Percentiles rank a stretch among this genome's conserved stretches.
Evolutionary conservation across 1,140 invertebrate species (phyloP).

Genomic region (Rhizoglyphus robini): DNA sequence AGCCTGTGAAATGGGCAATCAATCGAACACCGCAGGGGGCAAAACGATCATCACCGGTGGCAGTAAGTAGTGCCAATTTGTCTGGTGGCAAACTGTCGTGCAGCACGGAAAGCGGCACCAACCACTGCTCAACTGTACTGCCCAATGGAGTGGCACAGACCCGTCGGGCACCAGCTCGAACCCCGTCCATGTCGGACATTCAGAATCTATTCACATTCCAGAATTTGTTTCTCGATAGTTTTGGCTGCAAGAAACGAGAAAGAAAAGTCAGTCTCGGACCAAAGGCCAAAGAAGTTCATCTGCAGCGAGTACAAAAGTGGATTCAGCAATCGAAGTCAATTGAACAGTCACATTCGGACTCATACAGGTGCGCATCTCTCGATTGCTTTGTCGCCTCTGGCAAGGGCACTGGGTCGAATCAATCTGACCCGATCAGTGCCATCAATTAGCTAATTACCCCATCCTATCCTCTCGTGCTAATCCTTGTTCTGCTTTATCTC

Average conservation of each 20-base stretch:
- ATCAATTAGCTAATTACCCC: not conserved
- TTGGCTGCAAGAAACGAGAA: constrained; percentile 44
- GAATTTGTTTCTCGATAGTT: not conserved
- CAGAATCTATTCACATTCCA: not conserved
- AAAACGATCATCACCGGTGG: too few species aligned
- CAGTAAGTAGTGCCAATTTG: too few species aligned
- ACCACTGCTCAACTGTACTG: not conserved
- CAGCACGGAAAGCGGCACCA: not conserved
- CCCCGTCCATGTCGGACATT: not conserved
- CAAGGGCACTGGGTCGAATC: too few species aligned
- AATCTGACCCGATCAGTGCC: too few species aligned
- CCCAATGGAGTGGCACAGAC: not conserved
- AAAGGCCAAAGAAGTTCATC: constrained; percentile 63
- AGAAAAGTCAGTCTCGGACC: not conserved
- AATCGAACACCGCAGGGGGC: too few species aligned
- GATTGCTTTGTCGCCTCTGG: too few species aligned
- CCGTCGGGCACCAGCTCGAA: not conserved
- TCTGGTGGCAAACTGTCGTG: not conserved
- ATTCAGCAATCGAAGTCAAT: constrained; percentile 78
- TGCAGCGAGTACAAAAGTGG: constrained; percentile 71
- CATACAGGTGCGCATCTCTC: constrained; percentile 77
- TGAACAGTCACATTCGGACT: constrained; percentile 74
- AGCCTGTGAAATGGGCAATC: too few species aligned
- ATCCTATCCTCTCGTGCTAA: not conserved
- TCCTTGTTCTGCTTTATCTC: not conserved